phyloP scores from a whole-genome alignment of 92 coral and sea anemone species.

The Paragorgia papillata region DNA sequence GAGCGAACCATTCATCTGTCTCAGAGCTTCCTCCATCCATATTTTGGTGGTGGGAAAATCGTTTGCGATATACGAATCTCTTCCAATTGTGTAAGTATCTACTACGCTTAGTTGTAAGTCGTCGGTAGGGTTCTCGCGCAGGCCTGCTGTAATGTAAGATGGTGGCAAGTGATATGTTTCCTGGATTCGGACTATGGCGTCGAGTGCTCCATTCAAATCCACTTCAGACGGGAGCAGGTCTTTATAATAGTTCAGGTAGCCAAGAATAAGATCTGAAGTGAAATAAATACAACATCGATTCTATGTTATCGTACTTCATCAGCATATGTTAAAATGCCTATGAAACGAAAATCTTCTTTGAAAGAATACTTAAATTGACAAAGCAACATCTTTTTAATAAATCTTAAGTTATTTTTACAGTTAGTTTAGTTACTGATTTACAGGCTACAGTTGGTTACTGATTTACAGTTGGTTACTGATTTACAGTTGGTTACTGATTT shows the following conservation, averaged over 20 bases:
- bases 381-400: too few species aligned
- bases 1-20: conserved; percentile 58
- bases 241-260: conserved; percentile 59
- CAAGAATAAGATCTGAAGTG: conserved; percentile 63
- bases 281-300: too few species aligned
- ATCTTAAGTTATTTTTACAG: too few species aligned
- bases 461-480: too few species aligned
- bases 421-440: too few species aligned
- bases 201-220: conserved; percentile 84
- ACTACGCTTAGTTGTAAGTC: conserved; percentile 53
- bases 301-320: too few species aligned
- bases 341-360: too few species aligned
- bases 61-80: conserved; percentile 63
- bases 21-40: conserved; percentile 92
- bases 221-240: conserved; percentile 61
- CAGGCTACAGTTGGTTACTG: too few species aligned
- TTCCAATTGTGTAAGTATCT: conserved; percentile 85
- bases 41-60: conserved; percentile 65
- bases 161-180: conserved; percentile 86
- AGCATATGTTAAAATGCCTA: too few species aligned
- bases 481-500: too few species aligned
- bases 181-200: conserved; percentile 84
- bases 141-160: conserved; percentile 78
- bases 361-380: too few species aligned
- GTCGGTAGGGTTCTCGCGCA: conserved; percentile 53